Evolutionary conservation across 2,113 vertebrate genomes (phyloP), one percentile per base, ranked within the genome.

Genomic region (Coreoperca whiteheadi): DNA sequence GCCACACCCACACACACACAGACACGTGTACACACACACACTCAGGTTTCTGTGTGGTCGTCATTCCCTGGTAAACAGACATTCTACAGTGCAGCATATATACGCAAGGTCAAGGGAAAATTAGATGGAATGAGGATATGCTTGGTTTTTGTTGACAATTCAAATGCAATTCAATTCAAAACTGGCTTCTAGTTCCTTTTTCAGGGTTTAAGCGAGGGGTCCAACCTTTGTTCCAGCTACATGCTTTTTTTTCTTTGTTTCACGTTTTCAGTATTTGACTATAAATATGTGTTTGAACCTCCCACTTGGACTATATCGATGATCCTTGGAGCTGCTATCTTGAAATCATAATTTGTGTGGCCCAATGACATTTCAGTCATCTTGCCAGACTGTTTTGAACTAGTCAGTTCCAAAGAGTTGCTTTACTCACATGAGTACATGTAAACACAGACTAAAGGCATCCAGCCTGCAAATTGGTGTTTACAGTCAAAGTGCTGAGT

Each of bases 361-460:
- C 82, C 84, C 72, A 50, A 65, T 84, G 82, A 88, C 76, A 79
- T 82, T 83, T 81, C 28, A 67, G 65, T 67, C 76, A 50, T 51
- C 77, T 69, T 53, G 6, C 66, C 78, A 87, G 88, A 88, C 78
- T 72, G 86, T 88, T 90, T 75, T 79, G 60, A 88, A 84, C 46
- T 53, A 70, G 74, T 79, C 63, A 10, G 57, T 77, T 88, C 46
- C 82, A 79, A 64, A 63, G 68, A 53, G 74, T 80, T 89, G 84
- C 86, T 91, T 91, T 79, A 65, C 79, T 91, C 89, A 88, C 76
- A 86, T 91, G 89, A 87, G 87, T 87, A 87, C 90, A 90, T 78
- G 82, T 94, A 94, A 94, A 93, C 90, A 94, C 88, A 92, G 91
- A 91, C 90, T 84, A 85, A 89, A 88, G 83, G 76, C 87, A 91